Base-by-base conservation (phyloP, 2,113 vertebrate species). In the Xiphophorus couchianus region DNA sequence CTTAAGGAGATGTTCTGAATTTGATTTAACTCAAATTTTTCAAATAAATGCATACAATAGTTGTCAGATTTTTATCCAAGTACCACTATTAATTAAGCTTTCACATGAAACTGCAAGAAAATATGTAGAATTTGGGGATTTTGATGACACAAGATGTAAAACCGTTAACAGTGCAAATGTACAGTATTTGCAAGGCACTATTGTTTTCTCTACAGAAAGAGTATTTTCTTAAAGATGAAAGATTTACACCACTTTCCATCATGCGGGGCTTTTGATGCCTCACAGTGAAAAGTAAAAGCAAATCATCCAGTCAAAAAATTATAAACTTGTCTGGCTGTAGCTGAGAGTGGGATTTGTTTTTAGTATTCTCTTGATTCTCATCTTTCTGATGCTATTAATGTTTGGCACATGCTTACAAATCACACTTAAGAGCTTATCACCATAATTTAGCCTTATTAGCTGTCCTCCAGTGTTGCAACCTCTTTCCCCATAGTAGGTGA, bases 141-240 rank as follows among this genome's bases (percentile, higher is more conserved):
- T 22, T 58, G 51, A 58, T 1, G 51, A n/a, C 51, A n/a, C 4
- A n/a, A 11, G 51, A n/a, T 58, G 22, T 25, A 7, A 58, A 22
- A 74, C 68, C 1, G 17, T 5, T 6, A 19, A 48, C 5, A 48
- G 44, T 48, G 44, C 5, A 48, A 48, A 17, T 48, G 44, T 48
- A 28, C 27, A 28, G 27, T 28, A 48, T 48, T 17, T 48, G 14
- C 44, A 81, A 60, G 6, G 60, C 65, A 70, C 64, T 72, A 61
- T 58, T 80, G 63, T 0, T 74, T 64, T 60, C 65, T 54, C 73
- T 66, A 27, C 22, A 35, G 37, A 29, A 14, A 69, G 71, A 62
- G 73, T 66, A 54, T 25, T 58, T 58, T 4, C 44, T 63, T 73
- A 28, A 62, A 28, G 9, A 25, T 42, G 27, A 25, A 73, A 63